Conservation (phyloP, 2,797 vertebrate species). For the Acanthornis magna region DNA sequence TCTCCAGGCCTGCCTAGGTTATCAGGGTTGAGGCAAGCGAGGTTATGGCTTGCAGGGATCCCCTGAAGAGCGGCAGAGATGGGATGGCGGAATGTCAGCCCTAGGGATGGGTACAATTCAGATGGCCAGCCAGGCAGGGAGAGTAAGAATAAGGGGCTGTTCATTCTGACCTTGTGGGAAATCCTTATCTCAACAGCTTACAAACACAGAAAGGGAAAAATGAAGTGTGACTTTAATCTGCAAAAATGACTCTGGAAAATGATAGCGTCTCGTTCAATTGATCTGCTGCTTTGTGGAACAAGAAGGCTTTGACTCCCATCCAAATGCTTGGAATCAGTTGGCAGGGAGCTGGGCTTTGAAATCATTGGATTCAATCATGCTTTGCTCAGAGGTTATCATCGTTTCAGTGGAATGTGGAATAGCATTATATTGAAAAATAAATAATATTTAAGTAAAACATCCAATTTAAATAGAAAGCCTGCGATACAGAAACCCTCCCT, state of each 20-base stretch:
- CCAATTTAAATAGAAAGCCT: neutral
- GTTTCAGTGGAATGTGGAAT: conserved; percentile 19
- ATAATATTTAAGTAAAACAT: neutral
- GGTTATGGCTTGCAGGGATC: neutral
- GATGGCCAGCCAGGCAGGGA: neutral
- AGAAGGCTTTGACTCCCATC: neutral
- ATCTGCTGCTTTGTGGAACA: neutral
- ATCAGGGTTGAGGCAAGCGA: neutral
- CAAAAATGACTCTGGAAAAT: neutral
- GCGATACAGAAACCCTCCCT: neutral
- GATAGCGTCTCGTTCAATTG: neutral
- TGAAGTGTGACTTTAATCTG: neutral
- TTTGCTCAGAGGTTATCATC: neutral
- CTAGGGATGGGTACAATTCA: neutral
- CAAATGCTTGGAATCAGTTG: neutral
- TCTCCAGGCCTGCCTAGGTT: neutral
- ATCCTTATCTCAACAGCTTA: conserved; percentile 6
- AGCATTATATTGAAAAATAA: conserved; percentile 3
- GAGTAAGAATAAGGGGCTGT: neutral
- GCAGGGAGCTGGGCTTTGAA: neutral
- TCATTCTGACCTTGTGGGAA: neutral
- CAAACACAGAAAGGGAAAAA: neutral
- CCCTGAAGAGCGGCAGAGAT: neutral
- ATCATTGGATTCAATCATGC: neutral
- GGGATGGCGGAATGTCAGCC: neutral